Base-by-base conservation (phyloP, 2,888 invertebrate species). In the Latrodectus elegans region DNA sequence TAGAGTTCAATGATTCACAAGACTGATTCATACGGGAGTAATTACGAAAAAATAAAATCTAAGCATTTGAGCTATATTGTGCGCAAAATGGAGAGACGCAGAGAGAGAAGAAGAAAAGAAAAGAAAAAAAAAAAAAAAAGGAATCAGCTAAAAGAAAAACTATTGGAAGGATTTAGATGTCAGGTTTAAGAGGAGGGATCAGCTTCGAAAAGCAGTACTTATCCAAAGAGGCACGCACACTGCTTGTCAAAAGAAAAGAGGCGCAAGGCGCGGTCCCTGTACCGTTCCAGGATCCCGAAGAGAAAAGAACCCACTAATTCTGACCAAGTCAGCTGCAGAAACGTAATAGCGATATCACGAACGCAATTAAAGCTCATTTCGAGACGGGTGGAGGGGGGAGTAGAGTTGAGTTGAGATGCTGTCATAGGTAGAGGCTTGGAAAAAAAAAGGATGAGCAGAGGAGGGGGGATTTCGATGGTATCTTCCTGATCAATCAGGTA, bases 281-380 rank as follows among this genome's bases (percentile, higher is more conserved):
- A 10, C 72, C 4, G 53, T 38, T 22, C 55, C 74, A 60, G 15
- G n/a, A n/a, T 15, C 60, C n/a, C 4, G n/a, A 60, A 68, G 67
- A 22, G 17, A 12, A 68, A 22, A 22, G 12, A 17, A 68, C 17
- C 76, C 12, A 76, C 76, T 76, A 70, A 77, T 78, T 55, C 70
- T 53, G 51, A 74, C 55, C 67, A 76, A 76, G 49, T 65, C 64
- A 38, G 49, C 65, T 68, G 77, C 77, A 77, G 77, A 68, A 51
- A 77, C 17, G 77, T 51, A 75, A 75, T 70, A 79, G 84, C 74
- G 70, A 73, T 71, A 80, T 85, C 85, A 85, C 85, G 85, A 80
- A 52, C 65, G 85, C 85, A 85, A 85, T 85, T 85, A 85, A 80
- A 80, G 85, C 80, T 76, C 80, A 85, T 85, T 85, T 79, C 78